A percentile compares a stretch with the other conserved stretches of the same genome.
These are phyloP conservation scores for Zaprionus camerounensis DNA, from an alignment of 1,140 invertebrate species.

Conservation along the genomic window DNA sequence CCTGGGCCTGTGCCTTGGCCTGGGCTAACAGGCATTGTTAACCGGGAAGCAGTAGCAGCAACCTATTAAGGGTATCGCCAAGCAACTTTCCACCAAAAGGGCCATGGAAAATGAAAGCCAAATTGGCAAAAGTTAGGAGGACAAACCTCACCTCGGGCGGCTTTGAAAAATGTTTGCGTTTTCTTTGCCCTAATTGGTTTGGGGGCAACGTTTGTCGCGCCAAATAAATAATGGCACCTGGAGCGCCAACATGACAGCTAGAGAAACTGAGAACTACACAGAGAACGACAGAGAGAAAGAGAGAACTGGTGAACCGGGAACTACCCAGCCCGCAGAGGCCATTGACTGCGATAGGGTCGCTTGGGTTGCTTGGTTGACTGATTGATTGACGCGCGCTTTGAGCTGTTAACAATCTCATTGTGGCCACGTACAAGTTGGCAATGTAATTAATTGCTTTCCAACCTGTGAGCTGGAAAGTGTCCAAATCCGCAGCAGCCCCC, in stretches of 20 bases:
- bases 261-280: constrained; percentile 36
- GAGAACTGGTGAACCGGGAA: constrained; percentile 42
- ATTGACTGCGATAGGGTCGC: constrained; percentile 3
- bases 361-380: constrained; percentile 43
- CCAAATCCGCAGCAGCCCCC: constrained; percentile 26
- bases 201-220: constrained; percentile 62
- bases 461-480: constrained; percentile 51
- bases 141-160: constrained; percentile 18
- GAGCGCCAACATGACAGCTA: constrained; percentile 61
- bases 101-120: constrained; percentile 78
- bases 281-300: constrained; percentile 13
- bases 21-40: constrained; percentile 35
- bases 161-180: constrained; percentile 67
- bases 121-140: constrained; percentile 67
- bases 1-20: background rate
- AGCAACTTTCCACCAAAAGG: constrained; percentile 67
- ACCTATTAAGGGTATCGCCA: constrained; percentile 70
- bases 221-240: constrained; percentile 80
- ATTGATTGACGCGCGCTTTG: constrained; percentile 72
- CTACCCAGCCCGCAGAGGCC: background rate
- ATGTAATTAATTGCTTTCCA: constrained; percentile 80
- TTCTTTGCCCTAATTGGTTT: constrained; percentile 75
- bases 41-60: constrained; percentile 35
- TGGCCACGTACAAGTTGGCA: constrained; percentile 62
- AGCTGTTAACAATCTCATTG: constrained; percentile 74